Evolutionary conservation across 2,888 invertebrate species (phyloP).

Genomic region (Uropetala carovei): DNA sequence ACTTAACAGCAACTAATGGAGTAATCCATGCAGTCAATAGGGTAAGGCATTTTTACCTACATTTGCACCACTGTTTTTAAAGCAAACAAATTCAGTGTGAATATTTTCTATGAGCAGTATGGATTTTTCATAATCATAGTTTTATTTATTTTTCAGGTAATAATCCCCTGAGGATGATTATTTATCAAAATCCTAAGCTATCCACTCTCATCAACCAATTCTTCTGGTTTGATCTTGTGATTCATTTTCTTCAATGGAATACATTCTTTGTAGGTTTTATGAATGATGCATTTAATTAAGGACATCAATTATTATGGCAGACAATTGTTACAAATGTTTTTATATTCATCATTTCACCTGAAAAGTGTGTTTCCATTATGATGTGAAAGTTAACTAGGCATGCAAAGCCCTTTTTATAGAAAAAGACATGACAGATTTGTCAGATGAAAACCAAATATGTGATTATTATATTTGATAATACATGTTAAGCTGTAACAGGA

Average conservation of each 20-base stretch:
- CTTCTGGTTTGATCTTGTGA: conserved; percentile 42
- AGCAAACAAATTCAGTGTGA: not conserved
- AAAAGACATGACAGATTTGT: not conserved
- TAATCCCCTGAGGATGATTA: conserved; percentile 52
- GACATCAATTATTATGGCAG: not conserved
- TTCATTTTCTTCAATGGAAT: conserved; percentile 33
- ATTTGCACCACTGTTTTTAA: not conserved
- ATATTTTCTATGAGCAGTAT: not conserved
- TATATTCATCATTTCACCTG: not conserved
- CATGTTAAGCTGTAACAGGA: not conserved
- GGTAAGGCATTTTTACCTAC: conserved; percentile 71
- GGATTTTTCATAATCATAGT: not conserved
- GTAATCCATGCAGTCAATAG: conserved; percentile 81
- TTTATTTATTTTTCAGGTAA: conserved; percentile 18
- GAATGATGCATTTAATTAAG: not conserved
- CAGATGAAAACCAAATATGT: not conserved
- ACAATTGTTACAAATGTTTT: not conserved
- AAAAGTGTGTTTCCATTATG: not conserved
- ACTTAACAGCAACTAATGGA: conserved; percentile 78
- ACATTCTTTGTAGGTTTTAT: conserved; percentile 44
- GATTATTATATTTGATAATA: conserved; percentile 21
- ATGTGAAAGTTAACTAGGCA: conserved; percentile 31
- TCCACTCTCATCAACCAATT: conserved; percentile 6
- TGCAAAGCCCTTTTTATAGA: not conserved
- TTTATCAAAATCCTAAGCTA: conserved; percentile 15